Base-by-base conservation (phyloP, 1,140 invertebrate species). In the Drosophila asahinai region DNA sequence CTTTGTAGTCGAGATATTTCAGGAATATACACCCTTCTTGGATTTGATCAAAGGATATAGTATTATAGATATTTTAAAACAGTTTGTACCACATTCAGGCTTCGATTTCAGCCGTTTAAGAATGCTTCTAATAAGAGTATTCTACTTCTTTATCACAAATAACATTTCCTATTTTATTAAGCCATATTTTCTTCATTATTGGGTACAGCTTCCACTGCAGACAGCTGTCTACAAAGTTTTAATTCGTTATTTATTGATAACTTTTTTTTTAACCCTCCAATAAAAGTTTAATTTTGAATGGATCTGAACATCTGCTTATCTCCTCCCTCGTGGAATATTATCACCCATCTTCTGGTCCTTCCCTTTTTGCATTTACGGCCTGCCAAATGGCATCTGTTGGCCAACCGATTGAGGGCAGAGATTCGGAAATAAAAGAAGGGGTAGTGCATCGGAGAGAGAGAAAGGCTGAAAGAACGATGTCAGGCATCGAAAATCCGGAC, bases 351-450 rank as follows among this genome's bases (percentile, higher is more conserved):
- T 19, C 48, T 68, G 70, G 55, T 27, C 36, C 4, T 61, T 48
- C 49, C 30, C 71, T 40, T 49, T 59, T 59, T 15, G 65, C 68
- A 51, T 71, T 72, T 36, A 49, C 43, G 52, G 68, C 55, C 71
- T 73, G 71, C 67, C 67, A 74, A 74, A 73, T 73, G 71, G 55
- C 70, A 73, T 60, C 70, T 60, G 67, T 42, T 72, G 70, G 22
- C 70, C 68, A 49, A 71, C 40, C 68, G 67, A 73, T 51, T 60
- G 38, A 61, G 70, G 45, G 47, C 68, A 74, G 47, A 74, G 67
- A 52, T 70, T 68, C 40, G 47, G 67, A 60, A 30, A 60, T 52
- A 30, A 67, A 22, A 17, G 33, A 27, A 40, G 14, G 42, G 45
- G 19, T 17, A 22, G 70, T 40, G 38, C 36, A n/a, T 40, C 40